Evolutionary conservation across 2,113 vertebrate genomes (phyloP).

Genomic region (Cebidichthys violaceus): DNA sequence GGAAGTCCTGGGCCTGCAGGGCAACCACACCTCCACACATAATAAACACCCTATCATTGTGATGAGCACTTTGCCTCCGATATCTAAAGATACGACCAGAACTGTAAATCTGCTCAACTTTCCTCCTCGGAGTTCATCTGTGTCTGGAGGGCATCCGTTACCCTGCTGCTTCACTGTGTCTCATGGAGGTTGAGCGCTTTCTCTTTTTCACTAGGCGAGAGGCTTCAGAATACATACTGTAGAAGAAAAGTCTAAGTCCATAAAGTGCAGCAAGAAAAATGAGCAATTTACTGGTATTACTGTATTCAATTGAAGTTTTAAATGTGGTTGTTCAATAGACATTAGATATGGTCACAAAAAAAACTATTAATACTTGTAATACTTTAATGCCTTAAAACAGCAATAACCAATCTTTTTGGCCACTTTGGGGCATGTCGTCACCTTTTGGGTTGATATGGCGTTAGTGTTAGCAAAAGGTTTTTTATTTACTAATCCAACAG

Average conservation of each 20-base stretch:
- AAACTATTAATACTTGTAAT: not conserved
- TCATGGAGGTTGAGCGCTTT: constrained; percentile 33
- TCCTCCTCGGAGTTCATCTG: constrained; percentile 57
- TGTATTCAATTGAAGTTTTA: constrained; percentile 1
- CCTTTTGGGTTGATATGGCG: not conserved
- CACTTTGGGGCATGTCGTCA: not conserved
- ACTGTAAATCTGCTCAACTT: constrained; percentile 73
- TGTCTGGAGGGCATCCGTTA: constrained; percentile 51
- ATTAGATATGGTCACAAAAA: not conserved
- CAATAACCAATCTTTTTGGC: not conserved
- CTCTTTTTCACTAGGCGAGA: not conserved
- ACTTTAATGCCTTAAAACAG: not conserved
- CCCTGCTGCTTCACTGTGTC: constrained; percentile 28
- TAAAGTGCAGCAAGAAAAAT: constrained; percentile 13
- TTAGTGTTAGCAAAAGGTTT: not conserved
- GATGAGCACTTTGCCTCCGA: constrained; percentile 64
- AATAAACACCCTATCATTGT: constrained; percentile 78
- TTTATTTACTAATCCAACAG: not conserved
- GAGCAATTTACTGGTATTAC: not conserved
- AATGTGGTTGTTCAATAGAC: not conserved
- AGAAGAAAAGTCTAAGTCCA: constrained; percentile 12
- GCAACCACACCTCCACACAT: constrained; percentile 68
- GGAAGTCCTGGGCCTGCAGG: constrained; percentile 72
- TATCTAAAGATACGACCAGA: constrained; percentile 62
- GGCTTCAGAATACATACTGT: not conserved